These are phyloP conservation scores for Colossoma macropomum DNA, from an alignment of 2,113 vertebrate species.

Conservation along the genomic window DNA sequence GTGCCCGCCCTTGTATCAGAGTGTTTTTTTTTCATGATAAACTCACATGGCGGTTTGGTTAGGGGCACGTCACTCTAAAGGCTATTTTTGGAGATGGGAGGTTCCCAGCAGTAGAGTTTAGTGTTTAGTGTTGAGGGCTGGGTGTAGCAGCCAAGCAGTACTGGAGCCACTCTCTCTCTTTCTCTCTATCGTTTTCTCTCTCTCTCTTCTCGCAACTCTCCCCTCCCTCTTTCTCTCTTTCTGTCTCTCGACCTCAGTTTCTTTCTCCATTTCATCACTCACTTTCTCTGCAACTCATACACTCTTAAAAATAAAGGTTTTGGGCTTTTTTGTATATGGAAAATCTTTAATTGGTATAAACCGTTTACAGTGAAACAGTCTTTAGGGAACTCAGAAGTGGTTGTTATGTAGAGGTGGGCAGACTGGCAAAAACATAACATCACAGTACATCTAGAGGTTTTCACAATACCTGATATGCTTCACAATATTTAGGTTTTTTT, in stretches of 20 bases:
- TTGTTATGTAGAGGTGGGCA: too few relatives aligned
- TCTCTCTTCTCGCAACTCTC: background rate
- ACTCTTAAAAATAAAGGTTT: background rate
- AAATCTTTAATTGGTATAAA: too few relatives aligned
- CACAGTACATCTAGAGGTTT: too few relatives aligned
- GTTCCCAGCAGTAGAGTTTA: constrained; percentile 56
- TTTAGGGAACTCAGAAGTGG: too few relatives aligned
- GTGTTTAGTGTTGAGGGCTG: constrained; percentile 47
- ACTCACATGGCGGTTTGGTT: constrained; percentile 57
- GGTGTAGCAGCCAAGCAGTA: constrained; percentile 54
- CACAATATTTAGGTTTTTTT: too few relatives aligned
- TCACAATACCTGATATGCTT: too few relatives aligned
- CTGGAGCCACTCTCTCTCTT: constrained; percentile 29
- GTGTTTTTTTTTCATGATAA: constrained; percentile 45
- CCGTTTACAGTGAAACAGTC: too few relatives aligned
- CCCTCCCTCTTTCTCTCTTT: too few relatives aligned
- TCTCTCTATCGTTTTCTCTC: constrained; percentile 41
- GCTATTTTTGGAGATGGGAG: constrained; percentile 71
- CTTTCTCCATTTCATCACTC: background rate
- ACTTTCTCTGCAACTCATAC: background rate
- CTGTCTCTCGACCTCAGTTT: background rate
- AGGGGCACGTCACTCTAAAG: constrained; percentile 52
- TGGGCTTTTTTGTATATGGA: background rate
- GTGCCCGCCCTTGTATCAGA: constrained; percentile 52
- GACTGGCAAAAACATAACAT: too few relatives aligned